Evolutionary conservation across 2,888 invertebrate species (phyloP).

Genomic region (Mythimna vitellina): DNA sequence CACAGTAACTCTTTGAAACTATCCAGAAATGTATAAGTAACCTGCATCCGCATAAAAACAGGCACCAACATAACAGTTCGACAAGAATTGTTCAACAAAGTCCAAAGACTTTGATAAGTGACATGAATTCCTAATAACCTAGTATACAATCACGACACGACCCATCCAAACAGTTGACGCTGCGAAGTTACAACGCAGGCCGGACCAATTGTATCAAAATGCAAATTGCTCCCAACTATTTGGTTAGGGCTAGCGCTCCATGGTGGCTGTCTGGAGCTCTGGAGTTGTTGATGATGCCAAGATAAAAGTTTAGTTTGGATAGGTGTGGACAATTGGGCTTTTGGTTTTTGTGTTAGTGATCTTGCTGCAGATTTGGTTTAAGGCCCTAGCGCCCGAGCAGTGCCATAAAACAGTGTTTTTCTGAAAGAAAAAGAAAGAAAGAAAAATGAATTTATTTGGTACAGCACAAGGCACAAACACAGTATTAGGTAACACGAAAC

Average conservation of each 20-base stretch:
- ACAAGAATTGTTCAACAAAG: constrained; percentile 3
- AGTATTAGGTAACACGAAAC: too few species aligned
- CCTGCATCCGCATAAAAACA: constrained; percentile 17
- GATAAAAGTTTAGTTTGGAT: constrained; percentile 23
- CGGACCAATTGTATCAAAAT: constrained; percentile 67
- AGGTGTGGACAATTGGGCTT: not conserved
- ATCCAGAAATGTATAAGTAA: too few species aligned
- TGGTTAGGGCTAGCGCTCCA: constrained; percentile 55
- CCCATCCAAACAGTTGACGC: constrained; percentile 58
- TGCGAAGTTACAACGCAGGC: constrained; percentile 57
- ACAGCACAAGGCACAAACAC: too few species aligned
- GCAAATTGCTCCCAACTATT: constrained; percentile 67
- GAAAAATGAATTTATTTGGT: too few species aligned
- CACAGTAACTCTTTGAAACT: too few species aligned
- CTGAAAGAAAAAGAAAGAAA: too few species aligned
- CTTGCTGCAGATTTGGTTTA: not conserved
- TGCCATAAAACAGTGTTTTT: too few species aligned
- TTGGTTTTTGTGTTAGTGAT: not conserved
- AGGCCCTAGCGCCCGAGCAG: too few species aligned
- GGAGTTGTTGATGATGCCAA: constrained; percentile 22
- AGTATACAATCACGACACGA: constrained; percentile 46
- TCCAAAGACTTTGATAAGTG: constrained; percentile 31
- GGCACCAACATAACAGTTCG: not conserved
- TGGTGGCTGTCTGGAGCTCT: constrained; percentile 17
- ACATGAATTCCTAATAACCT: constrained; percentile 61